A percentile compares a stretch with the other conserved stretches of the same genome.
Conservation (phyloP, 2,888 invertebrate genomes). For the Epistrophella euchroma region DNA sequence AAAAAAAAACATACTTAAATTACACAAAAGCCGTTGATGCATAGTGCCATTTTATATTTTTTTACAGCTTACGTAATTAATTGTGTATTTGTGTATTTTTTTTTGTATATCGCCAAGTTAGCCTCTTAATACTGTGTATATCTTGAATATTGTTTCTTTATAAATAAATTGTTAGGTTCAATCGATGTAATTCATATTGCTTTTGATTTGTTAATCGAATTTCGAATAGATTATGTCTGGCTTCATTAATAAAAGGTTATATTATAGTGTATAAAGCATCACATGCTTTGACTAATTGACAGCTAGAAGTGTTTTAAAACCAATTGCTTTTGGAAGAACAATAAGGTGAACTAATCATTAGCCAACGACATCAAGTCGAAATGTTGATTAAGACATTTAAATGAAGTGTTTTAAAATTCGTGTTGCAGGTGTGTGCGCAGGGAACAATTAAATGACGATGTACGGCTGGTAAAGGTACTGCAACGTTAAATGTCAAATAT, state of each 20-base stretch:
- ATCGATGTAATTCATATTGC: conserved; percentile 36
- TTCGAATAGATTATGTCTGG: conserved; percentile 23
- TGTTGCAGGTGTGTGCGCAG: conserved; percentile 10
- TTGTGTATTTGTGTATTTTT: background rate
- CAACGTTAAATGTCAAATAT: conserved; percentile 29
- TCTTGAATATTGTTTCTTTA: background rate
- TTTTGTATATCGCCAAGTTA: background rate
- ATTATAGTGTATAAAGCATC: conserved; percentile 19
- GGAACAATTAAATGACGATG: background rate
- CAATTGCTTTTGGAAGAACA: conserved; percentile 9
- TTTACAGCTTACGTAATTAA: conserved; percentile 30
- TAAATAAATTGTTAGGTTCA: conserved; percentile 5
- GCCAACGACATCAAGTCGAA: conserved; percentile 13
- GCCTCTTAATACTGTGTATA: background rate
- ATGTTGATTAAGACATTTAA: conserved; percentile 28
- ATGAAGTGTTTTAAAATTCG: conserved; percentile 13
- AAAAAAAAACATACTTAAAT: conserved; percentile 18
- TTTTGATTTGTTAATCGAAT: conserved; percentile 51
- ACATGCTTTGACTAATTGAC: conserved; percentile 41
- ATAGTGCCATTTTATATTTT: conserved; percentile 23
- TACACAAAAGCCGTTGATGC: conserved; percentile 30
- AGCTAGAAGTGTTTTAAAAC: background rate
- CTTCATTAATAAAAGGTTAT: conserved; percentile 51
- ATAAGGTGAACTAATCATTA: conserved; percentile 7
- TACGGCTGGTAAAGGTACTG: background rate